Conservation (phyloP, 2,888 invertebrate genomes). For the Orgyia antiqua region DNA sequence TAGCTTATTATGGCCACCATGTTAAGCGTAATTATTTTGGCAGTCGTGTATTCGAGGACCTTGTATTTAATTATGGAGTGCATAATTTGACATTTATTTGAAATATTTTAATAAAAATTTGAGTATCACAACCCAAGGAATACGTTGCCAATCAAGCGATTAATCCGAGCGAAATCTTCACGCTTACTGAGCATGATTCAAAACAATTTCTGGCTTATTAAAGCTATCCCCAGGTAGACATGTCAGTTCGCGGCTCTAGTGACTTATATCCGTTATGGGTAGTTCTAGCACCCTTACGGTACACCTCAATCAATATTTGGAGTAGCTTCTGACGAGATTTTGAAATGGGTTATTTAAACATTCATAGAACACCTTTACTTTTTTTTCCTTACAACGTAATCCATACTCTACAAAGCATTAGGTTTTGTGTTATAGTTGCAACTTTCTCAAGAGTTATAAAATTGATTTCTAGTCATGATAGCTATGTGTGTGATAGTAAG, state of each 20-base stretch:
- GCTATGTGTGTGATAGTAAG: too few relatives aligned
- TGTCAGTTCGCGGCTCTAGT: conserved; percentile 23
- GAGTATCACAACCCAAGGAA: conserved; percentile 36
- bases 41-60: too few relatives aligned
- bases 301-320: conserved; percentile 50
- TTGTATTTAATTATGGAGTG: too few relatives aligned
- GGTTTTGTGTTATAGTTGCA: too few relatives aligned
- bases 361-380: conserved; percentile 7
- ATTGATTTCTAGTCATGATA: too few relatives aligned
- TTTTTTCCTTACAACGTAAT: too few relatives aligned
- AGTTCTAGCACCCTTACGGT: conserved; percentile 35
- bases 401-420: too few relatives aligned
- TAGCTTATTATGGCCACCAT: too few relatives aligned
- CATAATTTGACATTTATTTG: too few relatives aligned
- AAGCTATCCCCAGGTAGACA: conserved; percentile 55
- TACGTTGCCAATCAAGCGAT: conserved; percentile 45
- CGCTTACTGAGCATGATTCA: conserved; percentile 65
- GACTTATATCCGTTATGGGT: conserved; percentile 34
- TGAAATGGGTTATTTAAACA: conserved; percentile 27
- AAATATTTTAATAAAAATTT: conserved; percentile 33
- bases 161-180: conserved; percentile 70
- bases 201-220: conserved; percentile 75
- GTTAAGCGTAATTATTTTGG: too few relatives aligned
- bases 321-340: conserved; percentile 29
- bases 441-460: too few relatives aligned